Conservation (phyloP, 2,888 invertebrate species). For the Lithophane ornitopus region DNA sequence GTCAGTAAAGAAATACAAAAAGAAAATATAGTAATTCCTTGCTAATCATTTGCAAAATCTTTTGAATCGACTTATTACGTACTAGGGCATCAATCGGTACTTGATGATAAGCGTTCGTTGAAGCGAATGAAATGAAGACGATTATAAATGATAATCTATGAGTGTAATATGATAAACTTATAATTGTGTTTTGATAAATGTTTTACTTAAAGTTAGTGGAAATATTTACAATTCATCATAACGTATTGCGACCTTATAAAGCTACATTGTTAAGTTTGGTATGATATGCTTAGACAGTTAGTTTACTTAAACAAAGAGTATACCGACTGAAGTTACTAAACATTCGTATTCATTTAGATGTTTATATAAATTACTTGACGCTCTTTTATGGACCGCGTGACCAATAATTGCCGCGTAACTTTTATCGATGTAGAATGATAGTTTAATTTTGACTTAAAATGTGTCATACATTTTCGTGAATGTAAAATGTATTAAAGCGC, state of each 20-base stretch:
- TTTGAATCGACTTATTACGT: background rate
- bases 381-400: conserved; percentile 38
- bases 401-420: conserved; percentile 21
- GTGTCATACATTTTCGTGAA: conserved; percentile 41
- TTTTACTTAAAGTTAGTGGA: conserved; percentile 50
- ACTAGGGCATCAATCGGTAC: background rate
- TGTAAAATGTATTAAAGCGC: conserved; percentile 46
- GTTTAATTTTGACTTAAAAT: conserved; percentile 33
- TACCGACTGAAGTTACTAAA: conserved; percentile 42
- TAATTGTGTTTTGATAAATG: conserved; percentile 11
- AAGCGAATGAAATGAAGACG: conserved; percentile 1
- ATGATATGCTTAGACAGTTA: conserved; percentile 71
- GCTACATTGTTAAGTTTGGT: conserved; percentile 76
- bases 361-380: conserved; percentile 54
- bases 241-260: conserved; percentile 65
- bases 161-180: conserved; percentile 5
- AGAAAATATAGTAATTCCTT: background rate
- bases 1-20: background rate
- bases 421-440: conserved; percentile 5
- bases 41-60: background rate
- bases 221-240: conserved; percentile 60
- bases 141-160: background rate
- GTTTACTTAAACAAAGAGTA: conserved; percentile 63
- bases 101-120: conserved; percentile 13
- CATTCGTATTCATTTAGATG: conserved; percentile 45